phyloP scores from a whole-genome alignment of 2,113 vertebrate genomes.

The Spea multiplicata region DNA sequence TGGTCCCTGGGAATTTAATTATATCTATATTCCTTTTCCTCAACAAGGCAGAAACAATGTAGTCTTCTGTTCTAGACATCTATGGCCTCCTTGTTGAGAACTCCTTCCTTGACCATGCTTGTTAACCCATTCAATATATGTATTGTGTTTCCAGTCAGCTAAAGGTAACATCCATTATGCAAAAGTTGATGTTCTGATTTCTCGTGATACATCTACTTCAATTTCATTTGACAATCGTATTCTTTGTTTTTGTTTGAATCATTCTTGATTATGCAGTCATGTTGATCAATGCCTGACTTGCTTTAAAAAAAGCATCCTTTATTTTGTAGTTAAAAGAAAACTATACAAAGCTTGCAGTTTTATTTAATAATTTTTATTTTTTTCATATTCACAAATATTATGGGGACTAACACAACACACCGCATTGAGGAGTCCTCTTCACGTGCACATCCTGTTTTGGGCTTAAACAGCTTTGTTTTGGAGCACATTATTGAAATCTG shows the following conservation, averaged over 20 bases:
- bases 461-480: no score
- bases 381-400: no score
- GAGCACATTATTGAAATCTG: no score
- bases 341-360: no score
- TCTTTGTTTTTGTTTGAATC: slow-evolving; percentile 18
- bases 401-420: no score
- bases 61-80: slow-evolving; percentile 16
- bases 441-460: no score
- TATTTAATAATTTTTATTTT: no score
- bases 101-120: background rate
- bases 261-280: background rate
- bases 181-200: background rate
- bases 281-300: background rate
- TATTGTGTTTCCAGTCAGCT: slow-evolving; percentile 13
- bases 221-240: slow-evolving; percentile 16
- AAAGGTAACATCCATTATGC: slow-evolving; percentile 19
- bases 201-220: background rate
- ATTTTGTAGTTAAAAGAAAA: background rate
- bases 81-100: slow-evolving; percentile 17
- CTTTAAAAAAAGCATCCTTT: background rate
- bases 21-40: background rate
- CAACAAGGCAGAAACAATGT: background rate
- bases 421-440: no score
- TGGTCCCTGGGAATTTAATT: background rate
- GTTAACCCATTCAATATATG: background rate